These are phyloP conservation scores for Cydia strobilella DNA, from an alignment of 1,140 invertebrate genomes.

Conservation along the genomic window DNA sequence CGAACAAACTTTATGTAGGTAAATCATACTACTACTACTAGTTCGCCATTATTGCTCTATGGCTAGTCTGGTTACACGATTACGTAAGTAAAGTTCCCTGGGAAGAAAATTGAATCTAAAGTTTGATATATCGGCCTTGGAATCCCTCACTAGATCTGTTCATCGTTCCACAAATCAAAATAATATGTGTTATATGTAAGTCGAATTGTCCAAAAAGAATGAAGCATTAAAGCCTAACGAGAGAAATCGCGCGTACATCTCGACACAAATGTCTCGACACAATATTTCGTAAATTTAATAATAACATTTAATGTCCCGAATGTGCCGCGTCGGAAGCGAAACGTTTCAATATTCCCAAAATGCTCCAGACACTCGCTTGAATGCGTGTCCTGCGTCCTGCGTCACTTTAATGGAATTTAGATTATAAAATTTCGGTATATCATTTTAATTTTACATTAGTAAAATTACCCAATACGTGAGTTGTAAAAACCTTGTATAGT, in stretches of 20 bases:
- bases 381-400: conserved; percentile 27
- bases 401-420: conserved; percentile 43
- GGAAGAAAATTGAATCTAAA: no score
- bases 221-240: neutral
- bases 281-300: conserved; percentile 2
- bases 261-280: neutral
- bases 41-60: no score
- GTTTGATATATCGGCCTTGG: no score
- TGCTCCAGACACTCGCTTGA: conserved; percentile 12
- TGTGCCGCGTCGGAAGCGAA: conserved; percentile 6
- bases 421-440: conserved; percentile 38
- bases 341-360: conserved; percentile 11
- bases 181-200: neutral
- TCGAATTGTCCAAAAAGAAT: neutral
- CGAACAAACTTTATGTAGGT: no score
- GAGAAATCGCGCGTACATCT: neutral
- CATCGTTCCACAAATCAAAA: neutral
- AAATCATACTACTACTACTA: no score
- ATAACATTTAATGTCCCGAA: conserved; percentile 11
- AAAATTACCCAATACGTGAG: neutral
- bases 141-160: neutral
- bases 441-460: neutral
- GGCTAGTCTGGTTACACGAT: no score
- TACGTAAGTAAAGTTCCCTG: no score
- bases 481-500: no score